Base-by-base conservation (phyloP, 2,113 vertebrate genomes). In the Heptranchias perlo region DNA sequence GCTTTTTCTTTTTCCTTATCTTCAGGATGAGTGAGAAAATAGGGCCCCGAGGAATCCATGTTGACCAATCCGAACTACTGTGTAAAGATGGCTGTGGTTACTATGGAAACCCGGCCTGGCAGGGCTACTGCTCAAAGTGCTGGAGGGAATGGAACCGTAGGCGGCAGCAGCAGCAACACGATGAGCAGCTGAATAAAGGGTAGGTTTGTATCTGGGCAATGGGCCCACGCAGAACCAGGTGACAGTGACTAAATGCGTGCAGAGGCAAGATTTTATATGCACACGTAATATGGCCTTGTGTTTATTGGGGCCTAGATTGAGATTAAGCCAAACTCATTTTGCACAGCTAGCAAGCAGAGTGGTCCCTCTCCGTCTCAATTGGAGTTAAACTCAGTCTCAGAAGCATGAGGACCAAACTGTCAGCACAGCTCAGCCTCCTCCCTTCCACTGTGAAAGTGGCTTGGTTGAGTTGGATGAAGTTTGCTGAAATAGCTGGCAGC, bases 51-150 rank as follows among this genome's bases (percentile, higher is more conserved):
- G 97, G 97, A 61, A 97, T 98, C 96, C 86, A 97, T 96, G 97
- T 98, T 78, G 96, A 97, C 64, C 96, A 98, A 96, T 96, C 97
- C 94, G 97, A 98, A 96, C 97, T 98, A n/a, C 97, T 98, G 91
- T 98, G 98, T 96, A 98, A 97, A 95, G 97, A 98, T 0, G 95
- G 96, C 96, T 98, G 98, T 96, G 98, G 98, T 1, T 98, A 97
- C 96, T 98, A 98, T 96, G 98, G 98, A 92, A 98, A 98, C 96
- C 97, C 98, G 1, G 97, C 96, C 7, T 98, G 98, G 98, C 97
- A 98, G 93, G 98, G 98, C 84, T 98, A 97, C 96, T 98, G 98
- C 96, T 98, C 98, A 52, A 98, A 98, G 96, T 98, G 98, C 97
- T 98, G 98, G 98, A 97, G 97, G 91, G 97, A 98, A 62, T 96